Evolutionary conservation across 2,888 invertebrate species (phyloP).

Genomic region (Pristionchus fissidentatus): DNA sequence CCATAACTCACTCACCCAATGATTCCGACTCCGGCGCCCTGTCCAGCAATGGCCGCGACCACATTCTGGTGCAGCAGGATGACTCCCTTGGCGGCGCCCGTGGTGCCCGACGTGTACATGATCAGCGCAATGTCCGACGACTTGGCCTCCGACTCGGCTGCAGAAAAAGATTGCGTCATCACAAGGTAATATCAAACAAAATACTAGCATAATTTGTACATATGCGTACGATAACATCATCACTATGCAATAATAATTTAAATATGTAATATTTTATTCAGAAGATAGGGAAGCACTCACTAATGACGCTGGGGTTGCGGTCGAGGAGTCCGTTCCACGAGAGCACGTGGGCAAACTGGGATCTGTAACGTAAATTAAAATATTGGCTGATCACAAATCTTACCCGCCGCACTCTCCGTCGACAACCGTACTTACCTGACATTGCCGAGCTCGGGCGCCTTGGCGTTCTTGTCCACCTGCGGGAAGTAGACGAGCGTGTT

Average conservation of each 20-base stretch:
- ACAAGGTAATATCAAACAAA: neutral
- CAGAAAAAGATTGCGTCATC: conserved; percentile 32
- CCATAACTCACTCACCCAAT: conserved; percentile 51
- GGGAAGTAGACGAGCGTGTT: conserved; percentile 70
- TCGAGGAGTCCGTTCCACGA: conserved; percentile 61
- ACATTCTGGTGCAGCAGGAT: conserved; percentile 77
- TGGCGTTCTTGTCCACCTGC: conserved; percentile 54
- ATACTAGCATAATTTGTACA: neutral
- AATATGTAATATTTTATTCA: conserved; percentile 75
- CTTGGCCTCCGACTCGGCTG: conserved; percentile 59
- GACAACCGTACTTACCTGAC: conserved; percentile 49
- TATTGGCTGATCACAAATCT: neutral
- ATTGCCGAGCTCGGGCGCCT: conserved; percentile 47
- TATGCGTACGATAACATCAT: too few relatives aligned
- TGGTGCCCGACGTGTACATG: conserved; percentile 93
- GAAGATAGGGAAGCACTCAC: conserved; percentile 45
- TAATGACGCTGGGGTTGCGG: conserved; percentile 54
- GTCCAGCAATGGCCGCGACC: conserved; percentile 77
- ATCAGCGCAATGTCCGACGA: conserved; percentile 83
- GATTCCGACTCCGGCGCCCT: conserved; percentile 75
- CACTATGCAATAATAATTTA: neutral
- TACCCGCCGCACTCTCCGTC: neutral
- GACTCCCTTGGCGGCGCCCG: conserved; percentile 81
- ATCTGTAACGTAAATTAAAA: conserved; percentile 48
- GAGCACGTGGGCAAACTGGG: conserved; percentile 64